phyloP scores from a whole-genome alignment of 2,888 invertebrate genomes.

The Idaea biselata region DNA sequence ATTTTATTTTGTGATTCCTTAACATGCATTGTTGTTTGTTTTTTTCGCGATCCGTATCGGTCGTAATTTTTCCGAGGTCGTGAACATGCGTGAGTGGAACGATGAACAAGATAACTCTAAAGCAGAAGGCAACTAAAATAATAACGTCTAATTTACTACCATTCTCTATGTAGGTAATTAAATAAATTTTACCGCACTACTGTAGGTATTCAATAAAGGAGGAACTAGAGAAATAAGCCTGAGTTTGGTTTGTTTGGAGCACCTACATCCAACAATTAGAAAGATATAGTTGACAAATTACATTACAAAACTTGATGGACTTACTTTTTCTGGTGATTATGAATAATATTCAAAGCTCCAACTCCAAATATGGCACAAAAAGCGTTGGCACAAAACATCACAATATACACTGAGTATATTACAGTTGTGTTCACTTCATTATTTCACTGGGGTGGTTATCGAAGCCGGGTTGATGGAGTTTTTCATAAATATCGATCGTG shows the following conservation, averaged over 20 bases:
- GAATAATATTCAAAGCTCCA: slow-evolving; percentile 37
- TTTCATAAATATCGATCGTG: slow-evolving; percentile 61
- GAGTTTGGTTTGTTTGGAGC: not conserved
- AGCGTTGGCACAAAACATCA: slow-evolving; percentile 73
- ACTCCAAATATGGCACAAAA: slow-evolving; percentile 63
- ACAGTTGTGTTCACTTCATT: slow-evolving; percentile 55
- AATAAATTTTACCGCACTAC: not conserved
- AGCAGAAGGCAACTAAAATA: not conserved
- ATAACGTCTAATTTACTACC: not conserved
- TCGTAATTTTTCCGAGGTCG: not conserved
- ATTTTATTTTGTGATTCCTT: not conserved
- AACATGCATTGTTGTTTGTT: not conserved
- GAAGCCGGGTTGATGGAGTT: slow-evolving; percentile 33
- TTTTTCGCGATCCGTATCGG: not conserved
- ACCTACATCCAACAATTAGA: not conserved
- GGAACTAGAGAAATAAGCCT: not conserved
- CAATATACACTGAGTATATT: slow-evolving; percentile 66
- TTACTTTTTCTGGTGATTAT: slow-evolving; percentile 56
- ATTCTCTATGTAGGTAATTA: not conserved
- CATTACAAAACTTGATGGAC: slow-evolving; percentile 25
- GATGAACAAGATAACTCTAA: not conserved
- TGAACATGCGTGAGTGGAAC: not conserved
- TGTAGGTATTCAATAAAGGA: not conserved
- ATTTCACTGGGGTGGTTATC: slow-evolving; percentile 35
- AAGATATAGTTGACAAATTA: not conserved